A percentile compares a stretch with the other conserved stretches of the same genome.
phyloP scores from a whole-genome alignment of 2,113 vertebrate genomes.

The Sylvilagus bachmani region DNA sequence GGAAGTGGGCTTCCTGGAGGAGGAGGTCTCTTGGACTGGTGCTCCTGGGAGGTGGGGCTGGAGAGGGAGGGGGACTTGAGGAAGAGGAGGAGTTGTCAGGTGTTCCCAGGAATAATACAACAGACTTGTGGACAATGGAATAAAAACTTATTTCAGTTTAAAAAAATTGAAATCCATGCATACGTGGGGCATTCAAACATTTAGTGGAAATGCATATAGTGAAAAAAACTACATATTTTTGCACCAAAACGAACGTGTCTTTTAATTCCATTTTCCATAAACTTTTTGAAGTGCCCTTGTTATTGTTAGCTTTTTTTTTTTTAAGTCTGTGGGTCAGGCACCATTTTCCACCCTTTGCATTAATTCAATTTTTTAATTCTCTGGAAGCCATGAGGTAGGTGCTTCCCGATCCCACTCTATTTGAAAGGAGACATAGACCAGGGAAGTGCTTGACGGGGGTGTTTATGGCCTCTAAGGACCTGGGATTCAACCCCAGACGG shows the following conservation, averaged over 20 bases:
- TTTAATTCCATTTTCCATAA: too few species aligned
- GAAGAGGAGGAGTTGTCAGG: background rate
- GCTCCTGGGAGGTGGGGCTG: background rate
- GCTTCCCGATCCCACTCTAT: background rate
- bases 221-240: too few species aligned
- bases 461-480: background rate
- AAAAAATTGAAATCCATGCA: too few species aligned
- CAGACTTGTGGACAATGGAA: too few species aligned
- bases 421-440: background rate
- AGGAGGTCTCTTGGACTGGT: background rate
- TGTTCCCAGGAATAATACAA: background rate
- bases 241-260: too few species aligned
- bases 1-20: background rate
- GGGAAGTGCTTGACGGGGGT: background rate
- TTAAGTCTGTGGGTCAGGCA: background rate
- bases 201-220: too few species aligned
- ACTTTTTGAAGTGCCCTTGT: too few species aligned
- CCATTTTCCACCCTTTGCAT: background rate
- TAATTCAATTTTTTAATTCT: slow-evolving; percentile 19
- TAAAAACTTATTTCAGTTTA: too few species aligned
- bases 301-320: background rate
- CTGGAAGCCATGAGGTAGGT: background rate
- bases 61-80: too few species aligned
- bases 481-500: background rate
- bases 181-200: too few species aligned